A percentile compares a stretch with the other conserved stretches of the same genome.
These are phyloP conservation scores for Hedya salicella DNA, from an alignment of 2,888 invertebrate species.

Conservation along the genomic window DNA sequence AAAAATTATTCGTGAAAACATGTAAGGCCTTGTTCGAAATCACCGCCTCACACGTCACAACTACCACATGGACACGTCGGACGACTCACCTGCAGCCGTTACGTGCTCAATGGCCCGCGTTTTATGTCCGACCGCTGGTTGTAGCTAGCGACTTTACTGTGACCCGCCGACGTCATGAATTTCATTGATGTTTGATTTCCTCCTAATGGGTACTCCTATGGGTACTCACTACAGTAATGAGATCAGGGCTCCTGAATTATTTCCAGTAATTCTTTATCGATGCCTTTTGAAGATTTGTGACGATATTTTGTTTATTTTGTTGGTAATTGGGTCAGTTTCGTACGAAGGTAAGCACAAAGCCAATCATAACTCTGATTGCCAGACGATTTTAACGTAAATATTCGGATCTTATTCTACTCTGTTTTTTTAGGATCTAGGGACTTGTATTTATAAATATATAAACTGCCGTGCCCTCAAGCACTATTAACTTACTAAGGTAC, in stretches of 20 bases:
- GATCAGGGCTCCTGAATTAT: conserved; percentile 47
- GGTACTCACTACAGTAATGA: conserved; percentile 56
- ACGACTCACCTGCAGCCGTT: conserved; percentile 36
- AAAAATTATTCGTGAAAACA: too few relatives aligned
- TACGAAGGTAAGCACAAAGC: background rate
- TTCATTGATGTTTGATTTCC: conserved; percentile 66
- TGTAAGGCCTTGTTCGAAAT: too few relatives aligned
- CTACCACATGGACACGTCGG: background rate
- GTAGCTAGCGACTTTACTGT: conserved; percentile 47
- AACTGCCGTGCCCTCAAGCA: too few relatives aligned
- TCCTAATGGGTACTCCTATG: too few relatives aligned
- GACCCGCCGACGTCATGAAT: conserved; percentile 61
- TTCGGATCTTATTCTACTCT: too few relatives aligned
- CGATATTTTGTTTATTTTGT: conserved; percentile 17
- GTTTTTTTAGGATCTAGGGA: too few relatives aligned
- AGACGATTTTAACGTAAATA: too few relatives aligned
- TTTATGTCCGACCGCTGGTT: conserved; percentile 58
- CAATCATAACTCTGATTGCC: too few relatives aligned
- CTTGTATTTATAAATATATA: too few relatives aligned
- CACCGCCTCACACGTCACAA: too few relatives aligned
- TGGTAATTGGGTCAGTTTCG: background rate
- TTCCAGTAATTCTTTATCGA: conserved; percentile 37
- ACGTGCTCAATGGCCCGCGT: conserved; percentile 61
- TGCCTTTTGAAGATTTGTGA: conserved; percentile 23
- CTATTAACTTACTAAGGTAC: too few relatives aligned